Base-by-base conservation (phyloP, 2,113 vertebrate species). In the Pollimyrus isidori region DNA sequence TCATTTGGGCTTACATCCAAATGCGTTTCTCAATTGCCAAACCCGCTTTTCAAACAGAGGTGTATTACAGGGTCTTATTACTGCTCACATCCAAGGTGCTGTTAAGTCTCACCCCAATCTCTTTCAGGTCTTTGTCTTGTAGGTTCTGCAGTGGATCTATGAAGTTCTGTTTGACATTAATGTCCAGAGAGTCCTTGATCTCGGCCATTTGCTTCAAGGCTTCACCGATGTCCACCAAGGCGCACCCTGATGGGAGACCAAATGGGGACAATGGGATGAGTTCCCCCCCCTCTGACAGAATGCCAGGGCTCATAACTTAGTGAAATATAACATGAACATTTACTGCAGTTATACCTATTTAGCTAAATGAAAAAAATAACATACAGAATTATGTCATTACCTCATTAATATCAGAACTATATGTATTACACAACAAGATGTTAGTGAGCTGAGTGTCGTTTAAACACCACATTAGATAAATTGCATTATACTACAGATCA, bases 61-160 rank as follows among this genome's bases (percentile, higher is more conserved):
- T n/a, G n/a, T 69, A 30, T 30, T 30, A 69, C 58, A 10, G 69
- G 5, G 45, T 83, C 35, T 83, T 35, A 48, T 50, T 82, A 56
- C 46, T 39, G 46, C 4, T 80, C n/a, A 50, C 23, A 48, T 46
- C 6, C 73, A 89, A 83, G 50, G 7, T 17, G 17, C 13, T 53
- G 30, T 17, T 30, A 56, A 23, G 13, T 49, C 53, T 88, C 92
- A 99, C 98, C 95, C 94, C 96, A 91, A 99, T 98, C 94, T 99
- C 98, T 93, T 96, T 99, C 65, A 99, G 95, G 91, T 99, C 98
- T 94, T 99, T 99, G 90, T 99, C 98, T 91, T 99, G 98, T 45
- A 99, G 84, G 84, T 95, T 95, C 92, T 98, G 98, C 80, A 99
- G 94, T 0, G 98, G 98, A 90, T 98, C 97, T 49, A 99, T 96